phyloP scores from a whole-genome alignment of 2,888 invertebrate genomes.

The Sminthurides aquaticus region DNA sequence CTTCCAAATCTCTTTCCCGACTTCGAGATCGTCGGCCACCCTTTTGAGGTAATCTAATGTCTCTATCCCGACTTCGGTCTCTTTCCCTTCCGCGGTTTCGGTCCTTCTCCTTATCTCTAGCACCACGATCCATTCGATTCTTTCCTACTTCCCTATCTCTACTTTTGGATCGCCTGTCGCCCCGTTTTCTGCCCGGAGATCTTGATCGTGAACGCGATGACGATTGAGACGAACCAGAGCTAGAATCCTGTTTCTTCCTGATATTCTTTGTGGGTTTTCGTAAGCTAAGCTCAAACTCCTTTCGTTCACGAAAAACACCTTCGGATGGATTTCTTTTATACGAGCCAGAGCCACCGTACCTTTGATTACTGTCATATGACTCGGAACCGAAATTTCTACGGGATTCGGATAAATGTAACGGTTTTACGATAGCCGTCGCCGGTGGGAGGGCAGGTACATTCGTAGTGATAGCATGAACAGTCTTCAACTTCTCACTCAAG shows the following conservation, averaged over 20 bases:
- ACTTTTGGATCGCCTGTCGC: conserved; percentile 1
- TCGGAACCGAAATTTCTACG: no score
- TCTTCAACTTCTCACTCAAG: conserved; percentile 39
- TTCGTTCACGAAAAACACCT: not conserved
- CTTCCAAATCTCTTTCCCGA: conserved; percentile 26
- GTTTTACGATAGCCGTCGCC: conserved; percentile 38
- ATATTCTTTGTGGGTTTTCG: not conserved
- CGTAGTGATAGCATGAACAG: conserved; percentile 26
- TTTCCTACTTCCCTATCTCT: not conserved
- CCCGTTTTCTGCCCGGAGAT: conserved; percentile 1
- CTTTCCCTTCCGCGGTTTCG: conserved; percentile 1
- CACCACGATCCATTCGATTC: no score
- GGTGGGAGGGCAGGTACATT: no score
- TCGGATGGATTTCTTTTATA: no score
- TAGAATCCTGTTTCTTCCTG: not conserved
- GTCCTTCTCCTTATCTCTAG: not conserved
- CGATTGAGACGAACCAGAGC: conserved; percentile 12
- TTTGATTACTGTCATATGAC: no score
- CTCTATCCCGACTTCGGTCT: conserved; percentile 22
- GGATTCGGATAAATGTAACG: conserved; percentile 22
- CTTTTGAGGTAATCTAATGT: conserved; percentile 7
- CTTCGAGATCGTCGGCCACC: conserved; percentile 20
- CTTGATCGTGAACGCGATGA: conserved; percentile 10
- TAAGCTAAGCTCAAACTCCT: not conserved
- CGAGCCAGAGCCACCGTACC: no score